Evolutionary conservation across 2,797 vertebrate species (phyloP).

Genomic region (Bufotes viridis): DNA sequence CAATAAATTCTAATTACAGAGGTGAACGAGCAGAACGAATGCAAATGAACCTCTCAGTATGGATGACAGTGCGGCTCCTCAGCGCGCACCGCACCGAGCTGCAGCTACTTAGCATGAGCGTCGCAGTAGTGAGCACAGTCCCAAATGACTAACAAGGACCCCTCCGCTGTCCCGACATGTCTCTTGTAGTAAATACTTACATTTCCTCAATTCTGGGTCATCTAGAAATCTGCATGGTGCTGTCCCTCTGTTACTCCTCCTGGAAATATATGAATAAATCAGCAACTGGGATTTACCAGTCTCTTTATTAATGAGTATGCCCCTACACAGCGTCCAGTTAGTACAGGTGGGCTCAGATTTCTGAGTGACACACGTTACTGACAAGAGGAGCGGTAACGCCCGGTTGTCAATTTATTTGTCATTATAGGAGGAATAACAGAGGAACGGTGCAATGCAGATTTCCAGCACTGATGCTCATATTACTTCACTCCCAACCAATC

Average conservation of each 20-base stretch:
- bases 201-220: too few species aligned
- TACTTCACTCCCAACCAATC: too few species aligned
- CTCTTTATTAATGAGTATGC: too few species aligned
- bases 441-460: too few species aligned
- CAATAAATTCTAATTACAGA: conserved; percentile 49
- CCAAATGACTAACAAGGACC: neutral
- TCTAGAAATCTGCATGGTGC: neutral
- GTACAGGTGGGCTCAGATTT: too few species aligned
- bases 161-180: neutral
- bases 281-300: neutral
- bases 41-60: conserved; percentile 43
- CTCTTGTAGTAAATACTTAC: neutral
- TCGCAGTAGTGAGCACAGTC: neutral
- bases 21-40: conserved; percentile 46
- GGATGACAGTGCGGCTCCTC: neutral
- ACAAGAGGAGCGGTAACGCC: too few species aligned
- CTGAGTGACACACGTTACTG: too few species aligned
- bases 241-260: neutral
- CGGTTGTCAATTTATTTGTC: too few species aligned
- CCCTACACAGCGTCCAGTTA: too few species aligned
- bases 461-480: too few species aligned
- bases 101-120: neutral
- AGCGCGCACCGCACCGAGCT: neutral
- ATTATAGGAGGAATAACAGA: too few species aligned
- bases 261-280: neutral